Percentiles rank a stretch among this genome's conserved stretches.
Evolutionary conservation across 1,140 invertebrate species (phyloP).

Genomic region (Trichogramma pretiosum): DNA sequence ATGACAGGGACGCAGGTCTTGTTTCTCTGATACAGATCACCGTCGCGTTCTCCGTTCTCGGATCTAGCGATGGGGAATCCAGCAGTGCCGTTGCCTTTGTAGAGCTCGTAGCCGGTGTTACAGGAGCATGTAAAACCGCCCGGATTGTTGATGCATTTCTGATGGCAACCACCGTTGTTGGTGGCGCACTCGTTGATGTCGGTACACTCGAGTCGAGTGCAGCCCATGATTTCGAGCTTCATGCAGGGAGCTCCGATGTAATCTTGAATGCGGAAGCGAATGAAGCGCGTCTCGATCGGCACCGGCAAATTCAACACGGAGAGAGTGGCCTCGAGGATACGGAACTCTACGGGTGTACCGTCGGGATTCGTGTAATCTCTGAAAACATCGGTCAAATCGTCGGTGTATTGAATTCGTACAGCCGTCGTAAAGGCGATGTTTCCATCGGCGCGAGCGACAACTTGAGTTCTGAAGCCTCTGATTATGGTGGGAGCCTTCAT

Average conservation of each 20-base stretch:
- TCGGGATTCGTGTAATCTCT: slow-evolving; percentile 86
- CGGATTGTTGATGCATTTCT: slow-evolving; percentile 83
- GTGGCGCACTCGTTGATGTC: slow-evolving; percentile 87
- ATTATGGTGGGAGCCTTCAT: slow-evolving; percentile 84
- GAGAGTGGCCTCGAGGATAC: slow-evolving; percentile 75
- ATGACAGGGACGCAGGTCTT: slow-evolving; percentile 91
- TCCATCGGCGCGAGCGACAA: slow-evolving; percentile 67
- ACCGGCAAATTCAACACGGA: slow-evolving; percentile 83
- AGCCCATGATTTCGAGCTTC: slow-evolving; percentile 89
- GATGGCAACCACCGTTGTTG: slow-evolving; percentile 89
- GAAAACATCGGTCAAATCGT: slow-evolving; percentile 81
- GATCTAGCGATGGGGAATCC: slow-evolving; percentile 73
- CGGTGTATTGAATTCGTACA: slow-evolving; percentile 76
- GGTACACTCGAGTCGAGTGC: slow-evolving; percentile 78
- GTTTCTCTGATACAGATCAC: slow-evolving; percentile 83
- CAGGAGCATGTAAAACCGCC: slow-evolving; percentile 84
- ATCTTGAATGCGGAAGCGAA: slow-evolving; percentile 83
- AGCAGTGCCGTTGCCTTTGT: slow-evolving; percentile 80
- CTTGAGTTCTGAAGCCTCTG: slow-evolving; percentile 80
- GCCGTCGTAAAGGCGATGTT: slow-evolving; percentile 79
- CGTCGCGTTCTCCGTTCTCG: slow-evolving; percentile 79
- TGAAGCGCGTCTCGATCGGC: slow-evolving; percentile 83
- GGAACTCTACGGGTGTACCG: slow-evolving; percentile 85
- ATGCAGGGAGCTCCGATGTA: slow-evolving; percentile 82
- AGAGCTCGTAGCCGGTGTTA: slow-evolving; percentile 88